These are phyloP conservation scores for Chionoecetes opilio DNA, from an alignment of 1,140 invertebrate species.

Conservation along the genomic window DNA sequence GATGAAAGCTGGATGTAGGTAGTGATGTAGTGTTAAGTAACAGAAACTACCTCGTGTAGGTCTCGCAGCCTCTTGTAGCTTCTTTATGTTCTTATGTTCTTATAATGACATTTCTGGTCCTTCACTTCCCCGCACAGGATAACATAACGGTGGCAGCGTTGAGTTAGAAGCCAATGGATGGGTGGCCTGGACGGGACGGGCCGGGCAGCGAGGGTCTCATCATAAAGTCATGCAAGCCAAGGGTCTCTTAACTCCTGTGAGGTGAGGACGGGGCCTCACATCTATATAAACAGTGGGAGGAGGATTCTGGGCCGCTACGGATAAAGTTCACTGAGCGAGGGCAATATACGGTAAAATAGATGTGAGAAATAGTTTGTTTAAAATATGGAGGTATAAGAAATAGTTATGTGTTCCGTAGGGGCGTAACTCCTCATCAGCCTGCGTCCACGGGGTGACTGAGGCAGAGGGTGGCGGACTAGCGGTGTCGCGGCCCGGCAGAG, in stretches of 20 bases:
- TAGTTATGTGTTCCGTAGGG: not conserved
- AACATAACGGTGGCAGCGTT: not conserved
- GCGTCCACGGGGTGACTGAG: not conserved
- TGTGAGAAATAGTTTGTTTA: not conserved
- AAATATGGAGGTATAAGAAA: slow-evolving; percentile 1
- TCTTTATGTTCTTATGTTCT: too few relatives aligned
- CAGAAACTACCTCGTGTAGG: too few relatives aligned
- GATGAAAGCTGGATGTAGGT: too few relatives aligned
- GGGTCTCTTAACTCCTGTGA: not conserved
- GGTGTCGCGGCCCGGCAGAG: too few relatives aligned
- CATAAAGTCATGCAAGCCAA: not conserved
- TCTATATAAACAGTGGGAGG: not conserved
- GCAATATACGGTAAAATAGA: not conserved
- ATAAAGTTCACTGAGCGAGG: too few relatives aligned
- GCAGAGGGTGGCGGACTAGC: not conserved
- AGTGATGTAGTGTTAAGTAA: too few relatives aligned
- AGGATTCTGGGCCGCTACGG: not conserved
- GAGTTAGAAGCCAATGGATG: not conserved
- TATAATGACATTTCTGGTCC: not conserved
- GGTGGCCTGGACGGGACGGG: not conserved
- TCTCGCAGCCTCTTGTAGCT: too few relatives aligned
- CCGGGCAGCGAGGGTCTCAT: not conserved
- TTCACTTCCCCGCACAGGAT: not conserved
- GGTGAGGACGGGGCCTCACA: not conserved
- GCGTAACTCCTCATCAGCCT: not conserved